Evolutionary conservation across 2,888 invertebrate species (phyloP), one percentile per base, ranked within the genome.

Genomic region (Lymantria monacha): DNA sequence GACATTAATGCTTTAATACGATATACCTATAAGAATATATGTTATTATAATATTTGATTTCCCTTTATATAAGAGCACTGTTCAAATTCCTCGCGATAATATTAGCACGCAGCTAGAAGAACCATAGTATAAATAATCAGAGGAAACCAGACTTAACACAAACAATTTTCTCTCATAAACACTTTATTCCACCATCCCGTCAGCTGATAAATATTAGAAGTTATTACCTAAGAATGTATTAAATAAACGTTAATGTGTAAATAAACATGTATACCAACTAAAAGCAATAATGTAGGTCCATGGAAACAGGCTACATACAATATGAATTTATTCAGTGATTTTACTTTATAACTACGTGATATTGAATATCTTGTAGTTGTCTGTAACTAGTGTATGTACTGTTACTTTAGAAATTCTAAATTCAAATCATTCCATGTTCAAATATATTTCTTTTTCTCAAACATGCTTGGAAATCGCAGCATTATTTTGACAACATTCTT

Each of bases 321-420:
- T 48, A 57, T 62, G 51, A 57, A 62, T 62, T 49, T 66, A 66
- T 69, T 66, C 61, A 55, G 44, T 46, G 54, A 66, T 66, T 69
- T 61, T 54, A 66, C 69, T 69, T 69, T 66, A 67, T 53, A 69
- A 64, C 68, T 57, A 61, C 57, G 59, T 67, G 51, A 54, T 53
- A 63, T 46, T 56, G 70, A 60, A 68, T 70, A 64, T 64, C 56
- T 62, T 52, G 49, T 49, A 42, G 49, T 51, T 48, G 50, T 48
- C 70, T 68, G 63, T 70, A 59, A 55, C 60, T 53, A 65, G 68
- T 36, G 31, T 10, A 12, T 33, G 54, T 57, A 64, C 70, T 52
- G 65, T 66, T 64, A 67, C 42, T 22, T 22, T 22, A 5, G 22
- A 22, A 22, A 5, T 22, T 22, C 5, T n/a, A n/a, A n/a, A n/a